Evolutionary conservation across 2,797 vertebrate species (phyloP).

Genomic region (Enteromius fasciolatus): DNA sequence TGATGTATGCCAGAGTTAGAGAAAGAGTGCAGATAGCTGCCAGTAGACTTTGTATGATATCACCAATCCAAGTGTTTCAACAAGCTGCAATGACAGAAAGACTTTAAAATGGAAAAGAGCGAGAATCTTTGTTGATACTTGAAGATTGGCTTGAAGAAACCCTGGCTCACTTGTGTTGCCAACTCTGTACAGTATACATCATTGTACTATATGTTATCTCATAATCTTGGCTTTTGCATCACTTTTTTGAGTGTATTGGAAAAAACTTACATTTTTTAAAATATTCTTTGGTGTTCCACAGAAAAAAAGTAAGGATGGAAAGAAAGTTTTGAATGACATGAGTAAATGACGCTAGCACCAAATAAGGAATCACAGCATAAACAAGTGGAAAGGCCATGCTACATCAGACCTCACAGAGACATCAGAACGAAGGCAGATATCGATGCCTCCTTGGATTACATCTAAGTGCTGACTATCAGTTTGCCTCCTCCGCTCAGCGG

Average conservation of each 20-base stretch:
- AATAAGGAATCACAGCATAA: conserved; percentile 13
- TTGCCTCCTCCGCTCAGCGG: conserved; percentile 50
- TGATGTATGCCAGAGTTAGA: conserved; percentile 37
- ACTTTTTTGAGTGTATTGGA: neutral
- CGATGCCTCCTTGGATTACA: conserved; percentile 58
- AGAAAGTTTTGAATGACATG: neutral
- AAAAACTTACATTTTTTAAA: neutral
- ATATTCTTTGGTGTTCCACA: neutral
- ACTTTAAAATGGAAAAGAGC: neutral
- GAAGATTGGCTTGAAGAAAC: neutral
- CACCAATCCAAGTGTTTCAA: conserved; percentile 20
- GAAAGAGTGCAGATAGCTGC: conserved; percentile 38
- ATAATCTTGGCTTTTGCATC: neutral
- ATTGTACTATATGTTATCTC: too few species aligned
- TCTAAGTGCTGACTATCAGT: conserved; percentile 60
- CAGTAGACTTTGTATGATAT: conserved; percentile 31
- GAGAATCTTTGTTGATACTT: neutral
- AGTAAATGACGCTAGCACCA: too few species aligned
- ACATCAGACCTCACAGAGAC: conserved; percentile 26
- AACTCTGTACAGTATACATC: too few species aligned
- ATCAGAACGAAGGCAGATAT: conserved; percentile 54
- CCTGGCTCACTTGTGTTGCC: neutral
- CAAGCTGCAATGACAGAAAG: conserved; percentile 24
- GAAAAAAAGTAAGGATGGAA: neutral
- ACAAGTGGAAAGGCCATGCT: conserved; percentile 8